Percentiles rank a stretch among this genome's conserved stretches.
Evolutionary conservation across 1,140 invertebrate genomes (phyloP).

Genomic region (Nylanderia fulva): DNA sequence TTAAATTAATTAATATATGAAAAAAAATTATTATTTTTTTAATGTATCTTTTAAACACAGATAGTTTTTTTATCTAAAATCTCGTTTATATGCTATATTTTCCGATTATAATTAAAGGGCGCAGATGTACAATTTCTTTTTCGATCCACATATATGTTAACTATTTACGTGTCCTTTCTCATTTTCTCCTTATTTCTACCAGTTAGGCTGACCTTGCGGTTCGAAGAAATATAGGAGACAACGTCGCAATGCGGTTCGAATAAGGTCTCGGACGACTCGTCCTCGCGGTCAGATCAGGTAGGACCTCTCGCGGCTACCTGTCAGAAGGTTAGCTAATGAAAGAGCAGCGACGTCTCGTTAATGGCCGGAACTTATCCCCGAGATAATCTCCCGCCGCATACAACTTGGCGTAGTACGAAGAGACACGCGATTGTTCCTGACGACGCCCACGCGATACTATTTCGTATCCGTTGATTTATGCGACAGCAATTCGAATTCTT

Average conservation of each 20-base stretch:
- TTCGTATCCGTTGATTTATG: constrained; percentile 42
- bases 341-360: constrained; percentile 68
- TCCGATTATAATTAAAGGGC: background rate
- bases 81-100: background rate
- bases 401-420: constrained; percentile 11
- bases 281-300: constrained; percentile 32
- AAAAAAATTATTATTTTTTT: background rate
- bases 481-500: constrained; percentile 3
- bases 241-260: constrained; percentile 37
- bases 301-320: constrained; percentile 67
- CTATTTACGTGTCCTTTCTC: background rate
- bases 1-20: no score
- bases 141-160: background rate
- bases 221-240: constrained; percentile 33
- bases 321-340: constrained; percentile 72
- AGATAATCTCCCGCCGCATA: constrained; percentile 67
- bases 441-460: constrained; percentile 64
- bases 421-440: constrained; percentile 70
- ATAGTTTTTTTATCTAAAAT: background rate
- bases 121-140: background rate
- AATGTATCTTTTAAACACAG: background rate
- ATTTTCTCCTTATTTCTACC: background rate
- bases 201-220: background rate
- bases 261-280: constrained; percentile 10
- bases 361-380: constrained; percentile 70